These are phyloP conservation scores for Chydorus sphaericus DNA, from an alignment of 2,888 invertebrate genomes.

Conservation along the genomic window DNA sequence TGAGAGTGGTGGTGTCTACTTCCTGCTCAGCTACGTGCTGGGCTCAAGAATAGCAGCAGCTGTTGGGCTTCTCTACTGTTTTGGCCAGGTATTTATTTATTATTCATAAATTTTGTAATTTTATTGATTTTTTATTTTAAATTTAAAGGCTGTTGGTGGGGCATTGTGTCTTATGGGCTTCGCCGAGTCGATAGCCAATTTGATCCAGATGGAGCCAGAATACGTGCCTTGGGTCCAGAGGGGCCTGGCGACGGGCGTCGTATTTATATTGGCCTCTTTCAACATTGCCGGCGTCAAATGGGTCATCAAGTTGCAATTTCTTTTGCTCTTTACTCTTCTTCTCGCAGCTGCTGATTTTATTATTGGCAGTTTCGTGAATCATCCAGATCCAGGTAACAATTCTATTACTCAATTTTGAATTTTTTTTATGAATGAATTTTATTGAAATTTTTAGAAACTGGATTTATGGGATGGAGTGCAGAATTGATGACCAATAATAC, in stretches of 20 bases:
- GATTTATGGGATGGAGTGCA: conserved; percentile 74
- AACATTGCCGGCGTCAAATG: conserved; percentile 95
- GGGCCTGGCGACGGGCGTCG: conserved; percentile 73
- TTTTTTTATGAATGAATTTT: conserved; percentile 3
- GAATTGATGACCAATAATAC: conserved; percentile 66
- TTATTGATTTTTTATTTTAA: conserved; percentile 36
- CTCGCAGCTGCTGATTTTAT: conserved; percentile 84
- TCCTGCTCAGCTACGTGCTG: conserved; percentile 81
- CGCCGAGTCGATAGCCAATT: conserved; percentile 84
- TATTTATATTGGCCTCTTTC: conserved; percentile 70
- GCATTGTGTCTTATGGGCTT: conserved; percentile 92
- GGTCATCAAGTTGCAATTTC: conserved; percentile 90
- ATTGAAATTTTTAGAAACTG: conserved; percentile 39
- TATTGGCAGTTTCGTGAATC: conserved; percentile 76
- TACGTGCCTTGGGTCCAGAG: conserved; percentile 58
- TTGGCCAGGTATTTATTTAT: conserved; percentile 61
- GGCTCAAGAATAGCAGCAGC: conserved; percentile 88
- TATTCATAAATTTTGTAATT: conserved; percentile 6
- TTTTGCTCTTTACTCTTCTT: conserved; percentile 66
- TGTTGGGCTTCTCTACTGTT: conserved; percentile 83
- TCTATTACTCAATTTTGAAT: conserved; percentile 17
- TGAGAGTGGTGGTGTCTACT: conserved; percentile 95
- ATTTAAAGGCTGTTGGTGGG: conserved; percentile 93
- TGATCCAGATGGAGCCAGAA: conserved; percentile 53
- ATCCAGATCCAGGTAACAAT: conserved; percentile 21